These are phyloP conservation scores for Actias luna DNA, from an alignment of 2,888 invertebrate species.

Conservation along the genomic window DNA sequence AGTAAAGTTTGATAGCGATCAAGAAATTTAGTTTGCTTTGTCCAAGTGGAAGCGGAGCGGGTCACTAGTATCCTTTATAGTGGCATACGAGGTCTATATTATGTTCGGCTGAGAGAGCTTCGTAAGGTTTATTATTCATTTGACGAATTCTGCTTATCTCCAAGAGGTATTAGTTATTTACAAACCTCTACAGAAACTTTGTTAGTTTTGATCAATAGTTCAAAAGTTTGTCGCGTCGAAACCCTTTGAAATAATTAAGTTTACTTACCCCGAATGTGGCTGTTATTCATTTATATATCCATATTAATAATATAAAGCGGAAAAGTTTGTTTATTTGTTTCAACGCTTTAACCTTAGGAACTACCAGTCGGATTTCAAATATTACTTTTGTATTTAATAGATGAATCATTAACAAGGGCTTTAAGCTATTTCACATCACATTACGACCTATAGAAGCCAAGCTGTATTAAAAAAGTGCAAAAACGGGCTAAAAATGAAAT, in stretches of 20 bases:
- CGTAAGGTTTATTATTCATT: background rate
- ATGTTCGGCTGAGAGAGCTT: background rate
- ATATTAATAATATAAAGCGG: background rate
- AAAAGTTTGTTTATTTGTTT: background rate
- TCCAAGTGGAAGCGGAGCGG: no score
- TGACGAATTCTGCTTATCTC: background rate
- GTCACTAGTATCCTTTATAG: background rate
- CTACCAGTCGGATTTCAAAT: no score
- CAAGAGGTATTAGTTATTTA: background rate
- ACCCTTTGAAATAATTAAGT: background rate
- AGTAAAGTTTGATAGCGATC: no score
- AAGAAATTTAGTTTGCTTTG: no score
- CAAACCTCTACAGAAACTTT: background rate
- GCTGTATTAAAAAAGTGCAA: no score
- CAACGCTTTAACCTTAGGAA: no score
- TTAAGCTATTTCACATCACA: no score
- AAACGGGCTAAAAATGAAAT: no score
- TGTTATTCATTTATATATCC: background rate
- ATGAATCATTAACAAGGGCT: no score
- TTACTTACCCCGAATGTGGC: background rate
- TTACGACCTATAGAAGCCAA: no score
- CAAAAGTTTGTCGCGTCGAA: background rate
- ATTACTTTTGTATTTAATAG: no score
- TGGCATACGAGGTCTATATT: background rate
- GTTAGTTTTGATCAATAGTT: background rate